Evolutionary conservation across 2,797 vertebrate genomes (phyloP).

Genomic region (Pseudopleuronectes americanus): DNA sequence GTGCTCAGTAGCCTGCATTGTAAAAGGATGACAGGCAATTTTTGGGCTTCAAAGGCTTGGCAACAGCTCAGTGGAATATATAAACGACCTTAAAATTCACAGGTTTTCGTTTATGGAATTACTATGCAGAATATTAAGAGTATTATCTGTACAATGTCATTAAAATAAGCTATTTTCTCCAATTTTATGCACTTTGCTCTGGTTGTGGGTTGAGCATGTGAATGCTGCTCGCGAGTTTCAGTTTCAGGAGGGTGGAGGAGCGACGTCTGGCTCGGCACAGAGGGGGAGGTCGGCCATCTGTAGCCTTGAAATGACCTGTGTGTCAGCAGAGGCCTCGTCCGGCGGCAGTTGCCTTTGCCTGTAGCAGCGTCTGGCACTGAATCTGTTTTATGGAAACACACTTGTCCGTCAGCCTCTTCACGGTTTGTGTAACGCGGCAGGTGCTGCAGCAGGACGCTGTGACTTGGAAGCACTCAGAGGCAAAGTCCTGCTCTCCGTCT

Average conservation of each 20-base stretch:
- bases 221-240: conserved; percentile 14
- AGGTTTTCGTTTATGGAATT: conserved; percentile 58
- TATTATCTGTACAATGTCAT: conserved; percentile 48
- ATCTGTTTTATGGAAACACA: conserved; percentile 23
- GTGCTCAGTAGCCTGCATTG: conserved; percentile 60
- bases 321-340: conserved; percentile 47
- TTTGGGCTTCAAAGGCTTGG: conserved; percentile 72
- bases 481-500: conserved; percentile 25
- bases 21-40: conserved; percentile 69
- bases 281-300: conserved; percentile 57
- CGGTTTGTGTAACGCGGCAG: conserved; percentile 21
- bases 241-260: conserved; percentile 23
- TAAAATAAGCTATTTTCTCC: conserved; percentile 45
- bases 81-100: conserved; percentile 67
- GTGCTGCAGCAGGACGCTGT: background rate
- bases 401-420: conserved; percentile 8
- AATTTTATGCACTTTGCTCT: conserved; percentile 32
- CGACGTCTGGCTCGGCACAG: conserved; percentile 34
- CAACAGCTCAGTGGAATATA: conserved; percentile 72
- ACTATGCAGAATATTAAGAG: conserved; percentile 41
- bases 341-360: conserved; percentile 54
- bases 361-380: conserved; percentile 17
- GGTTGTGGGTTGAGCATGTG: background rate
- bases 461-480: conserved; percentile 1
- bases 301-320: conserved; percentile 56